Evolutionary conservation across 2,888 invertebrate genomes (phyloP).

Genomic region (Linhomoeus sp.): DNA sequence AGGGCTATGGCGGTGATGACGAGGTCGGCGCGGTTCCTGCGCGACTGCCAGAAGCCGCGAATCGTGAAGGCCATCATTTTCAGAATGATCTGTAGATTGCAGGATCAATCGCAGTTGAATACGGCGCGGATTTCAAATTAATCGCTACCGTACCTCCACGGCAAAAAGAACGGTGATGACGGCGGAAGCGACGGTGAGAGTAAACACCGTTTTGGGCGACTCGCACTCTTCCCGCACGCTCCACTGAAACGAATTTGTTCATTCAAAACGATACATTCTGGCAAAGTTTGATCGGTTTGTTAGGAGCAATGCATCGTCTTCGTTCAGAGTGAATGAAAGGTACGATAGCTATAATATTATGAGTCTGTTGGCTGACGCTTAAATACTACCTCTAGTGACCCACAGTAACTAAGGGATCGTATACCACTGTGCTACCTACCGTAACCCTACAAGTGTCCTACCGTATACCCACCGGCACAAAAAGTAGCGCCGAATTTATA

Average conservation of each 20-base stretch:
- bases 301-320: no score
- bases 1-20: constrained; percentile 89
- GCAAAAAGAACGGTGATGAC: constrained; percentile 77
- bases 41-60: constrained; percentile 91
- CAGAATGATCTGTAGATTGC: constrained; percentile 52
- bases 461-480: no score
- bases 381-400: no score
- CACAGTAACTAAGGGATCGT: no score
- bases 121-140: not conserved
- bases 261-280: no score
- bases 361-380: no score
- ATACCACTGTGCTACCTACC: no score
- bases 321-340: no score
- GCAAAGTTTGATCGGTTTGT: no score
- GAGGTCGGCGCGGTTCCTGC: constrained; percentile 87
- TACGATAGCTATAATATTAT: no score
- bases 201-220: constrained; percentile 35
- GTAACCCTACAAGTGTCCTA: no score
- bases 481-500: constrained; percentile 69
- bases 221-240: constrained; percentile 41
- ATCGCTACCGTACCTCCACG: constrained; percentile 43
- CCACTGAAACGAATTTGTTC: constrained; percentile 12
- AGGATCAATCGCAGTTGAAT: no score
- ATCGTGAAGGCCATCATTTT: constrained; percentile 96
- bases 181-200: constrained; percentile 65